Conservation (phyloP, 2,888 invertebrate genomes). For the Apodemia duryi region DNA sequence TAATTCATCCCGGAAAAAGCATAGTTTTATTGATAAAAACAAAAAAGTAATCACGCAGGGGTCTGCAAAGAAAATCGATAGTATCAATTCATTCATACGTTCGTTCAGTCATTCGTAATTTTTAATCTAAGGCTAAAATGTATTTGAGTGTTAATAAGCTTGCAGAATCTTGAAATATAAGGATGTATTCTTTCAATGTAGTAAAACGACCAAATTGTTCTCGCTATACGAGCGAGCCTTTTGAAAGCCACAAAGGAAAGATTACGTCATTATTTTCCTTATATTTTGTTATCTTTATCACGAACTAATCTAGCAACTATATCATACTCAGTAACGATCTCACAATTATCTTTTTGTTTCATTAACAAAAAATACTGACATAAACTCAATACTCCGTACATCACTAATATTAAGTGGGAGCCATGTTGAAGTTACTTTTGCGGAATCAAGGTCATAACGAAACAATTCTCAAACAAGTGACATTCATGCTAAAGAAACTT, state of each 20-base stretch:
- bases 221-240: neutral
- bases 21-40: too few relatives aligned
- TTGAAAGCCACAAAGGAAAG: conserved; percentile 11
- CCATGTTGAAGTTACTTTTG: neutral
- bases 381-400: neutral
- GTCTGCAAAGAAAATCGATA: too few relatives aligned
- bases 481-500: conserved; percentile 16
- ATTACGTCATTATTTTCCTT: conserved; percentile 7
- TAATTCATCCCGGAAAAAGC: too few relatives aligned
- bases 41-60: too few relatives aligned
- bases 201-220: conserved; percentile 10
- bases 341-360: neutral
- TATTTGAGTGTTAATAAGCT: neutral
- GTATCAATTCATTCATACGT: too few relatives aligned
- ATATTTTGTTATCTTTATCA: conserved; percentile 6
- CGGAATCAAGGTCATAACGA: conserved; percentile 3
- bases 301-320: neutral
- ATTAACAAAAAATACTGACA: neutral
- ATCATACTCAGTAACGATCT: neutral
- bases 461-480: conserved; percentile 9
- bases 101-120: neutral
- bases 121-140: neutral
- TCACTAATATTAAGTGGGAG: neutral
- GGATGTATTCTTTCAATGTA: neutral
- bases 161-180: neutral